Evolutionary conservation across 2,797 vertebrate species (phyloP), one percentile per base, ranked within the genome.

Genomic region (Prionace glauca): DNA sequence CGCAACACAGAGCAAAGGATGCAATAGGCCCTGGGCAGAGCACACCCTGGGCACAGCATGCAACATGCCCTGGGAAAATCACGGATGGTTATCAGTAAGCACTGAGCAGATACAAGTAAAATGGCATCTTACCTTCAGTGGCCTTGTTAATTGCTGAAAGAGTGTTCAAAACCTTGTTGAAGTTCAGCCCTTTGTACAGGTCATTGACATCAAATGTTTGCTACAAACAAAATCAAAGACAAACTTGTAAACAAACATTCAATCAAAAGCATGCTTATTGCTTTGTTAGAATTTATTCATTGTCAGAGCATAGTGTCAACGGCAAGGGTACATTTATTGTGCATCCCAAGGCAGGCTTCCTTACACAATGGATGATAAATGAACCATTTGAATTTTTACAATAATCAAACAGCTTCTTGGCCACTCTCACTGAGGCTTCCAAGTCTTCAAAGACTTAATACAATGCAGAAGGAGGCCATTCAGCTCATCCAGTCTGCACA

Each of bases 201-300:
- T 98, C 98, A 96, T 98, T 98, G 0, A 98, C 98, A 96, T 99
- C 98, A 98, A 99, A 99, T 18, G 98, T 98, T 99, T 99, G 97
- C 93, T 7, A 11, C 81, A 86, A 96, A 97, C 96, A 96, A 65
- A 84, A 90, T 84, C 95, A 93, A 96, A 93, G 22, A 18, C 50
- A 29, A 32, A 77, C 71, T 11, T 32, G 45, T 16, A 95, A 56
- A 56, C 16, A 32, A 95, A 77, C 41, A 50, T 32, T 50, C 45
- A 72, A 29, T 72, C 41, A 69, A 41, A 67, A 67, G 14, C 91
- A 93, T 14, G 45, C 5, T 32, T 14, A 29, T 32, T n/a, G 74
- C 74, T 77, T 77, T 77, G 4, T 26, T 14, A 56, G 22, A 10
- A 86, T 86, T 41, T 41, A 86, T 86, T 26, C 22, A 9, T 86